Conservation (phyloP, 2,888 invertebrate genomes). For the Aphodius granarius region DNA sequence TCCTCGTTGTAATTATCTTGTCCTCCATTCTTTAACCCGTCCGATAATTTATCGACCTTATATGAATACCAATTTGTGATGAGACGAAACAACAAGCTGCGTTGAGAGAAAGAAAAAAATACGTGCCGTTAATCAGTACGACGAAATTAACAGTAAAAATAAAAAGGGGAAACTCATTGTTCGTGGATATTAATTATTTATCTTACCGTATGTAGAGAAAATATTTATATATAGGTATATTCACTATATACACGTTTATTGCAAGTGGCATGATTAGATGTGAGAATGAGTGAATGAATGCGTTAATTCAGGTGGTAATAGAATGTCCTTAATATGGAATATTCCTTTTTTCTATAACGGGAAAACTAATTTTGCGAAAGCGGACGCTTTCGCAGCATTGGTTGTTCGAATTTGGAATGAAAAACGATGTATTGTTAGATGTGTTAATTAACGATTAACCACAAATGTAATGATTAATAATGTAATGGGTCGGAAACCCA, state of each 20-base stretch:
- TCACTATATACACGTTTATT: neutral
- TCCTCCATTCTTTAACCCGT: conserved; percentile 9
- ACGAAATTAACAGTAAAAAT: neutral
- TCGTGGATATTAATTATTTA: neutral
- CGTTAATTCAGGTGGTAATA: neutral
- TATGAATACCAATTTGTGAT: conserved; percentile 7
- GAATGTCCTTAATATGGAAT: neutral
- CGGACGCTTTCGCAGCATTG: too few relatives aligned
- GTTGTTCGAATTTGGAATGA: too few relatives aligned
- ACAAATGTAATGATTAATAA: too few relatives aligned
- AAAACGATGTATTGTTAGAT: too few relatives aligned
- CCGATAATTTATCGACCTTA: conserved; percentile 6
- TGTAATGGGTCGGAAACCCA: too few relatives aligned
- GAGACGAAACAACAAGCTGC: neutral
- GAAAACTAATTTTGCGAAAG: too few relatives aligned
- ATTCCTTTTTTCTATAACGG: too few relatives aligned
- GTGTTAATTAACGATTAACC: too few relatives aligned
- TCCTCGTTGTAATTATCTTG: conserved; percentile 12
- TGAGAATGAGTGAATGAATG: neutral
- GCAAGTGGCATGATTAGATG: neutral
- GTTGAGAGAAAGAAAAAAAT: neutral
- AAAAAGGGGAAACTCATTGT: neutral
- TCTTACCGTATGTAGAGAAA: too few relatives aligned
- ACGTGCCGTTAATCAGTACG: neutral
- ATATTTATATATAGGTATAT: neutral